phyloP scores from a whole-genome alignment of 2,888 invertebrate genomes.

The Gerris lacustris region DNA sequence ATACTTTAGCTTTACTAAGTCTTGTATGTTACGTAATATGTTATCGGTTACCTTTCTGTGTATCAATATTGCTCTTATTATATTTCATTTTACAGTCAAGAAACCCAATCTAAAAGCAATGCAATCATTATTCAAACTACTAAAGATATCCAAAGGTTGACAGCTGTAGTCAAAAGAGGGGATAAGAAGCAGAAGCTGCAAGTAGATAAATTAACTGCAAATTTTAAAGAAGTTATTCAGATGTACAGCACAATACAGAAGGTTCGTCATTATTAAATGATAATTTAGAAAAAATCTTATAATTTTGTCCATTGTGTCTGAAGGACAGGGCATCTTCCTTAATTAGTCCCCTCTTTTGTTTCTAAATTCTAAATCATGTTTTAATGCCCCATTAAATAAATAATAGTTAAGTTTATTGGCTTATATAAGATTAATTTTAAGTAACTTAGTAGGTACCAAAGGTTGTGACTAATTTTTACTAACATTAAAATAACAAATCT shows the following conservation, averaged over 20 bases:
- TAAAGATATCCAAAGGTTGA: constrained; percentile 58
- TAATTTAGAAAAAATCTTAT: neutral
- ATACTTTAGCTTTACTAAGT: neutral
- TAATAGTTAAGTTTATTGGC: too few relatives aligned
- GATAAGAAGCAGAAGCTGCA: constrained; percentile 72
- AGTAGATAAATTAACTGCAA: constrained; percentile 67
- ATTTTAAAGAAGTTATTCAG: constrained; percentile 66
- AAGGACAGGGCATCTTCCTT: too few relatives aligned
- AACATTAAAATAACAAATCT: too few relatives aligned
- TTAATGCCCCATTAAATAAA: too few relatives aligned
- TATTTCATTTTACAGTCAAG: constrained; percentile 44
- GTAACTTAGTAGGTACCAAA: too few relatives aligned
- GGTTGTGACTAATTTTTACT: too few relatives aligned
- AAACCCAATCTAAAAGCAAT: constrained; percentile 62
- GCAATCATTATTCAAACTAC: constrained; percentile 59
- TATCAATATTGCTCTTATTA: neutral
- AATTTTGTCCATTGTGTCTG: too few relatives aligned
- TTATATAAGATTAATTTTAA: too few relatives aligned
- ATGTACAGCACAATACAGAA: constrained; percentile 69
- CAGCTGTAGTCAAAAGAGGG: constrained; percentile 54
- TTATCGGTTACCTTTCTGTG: neutral
- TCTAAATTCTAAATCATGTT: too few relatives aligned
- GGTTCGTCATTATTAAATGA: constrained; percentile 40
- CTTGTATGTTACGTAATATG: neutral
- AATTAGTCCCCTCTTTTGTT: too few relatives aligned